Base-by-base conservation (phyloP, 2,113 vertebrate species). In the Cryptomyrus ogoouensis region DNA sequence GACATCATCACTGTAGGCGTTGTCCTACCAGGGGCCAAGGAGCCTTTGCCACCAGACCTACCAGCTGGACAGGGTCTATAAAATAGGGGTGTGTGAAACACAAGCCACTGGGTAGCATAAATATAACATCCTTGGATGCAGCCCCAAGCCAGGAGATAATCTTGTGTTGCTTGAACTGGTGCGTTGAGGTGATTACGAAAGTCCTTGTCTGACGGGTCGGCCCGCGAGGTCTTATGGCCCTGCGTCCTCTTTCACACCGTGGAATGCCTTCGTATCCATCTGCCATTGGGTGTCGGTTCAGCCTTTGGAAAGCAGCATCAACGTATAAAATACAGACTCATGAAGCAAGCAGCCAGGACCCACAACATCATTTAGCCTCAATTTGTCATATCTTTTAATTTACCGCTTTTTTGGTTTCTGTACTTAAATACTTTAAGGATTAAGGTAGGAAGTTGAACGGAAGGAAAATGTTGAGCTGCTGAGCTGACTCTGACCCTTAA, bases 401-500 rank as follows among this genome's bases (percentile, higher is more conserved):
- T 31, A 70, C 10, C 46, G 0, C 39, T 83, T 53, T 50, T 31
- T 89, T 53, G 49, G 46, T 21, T 50, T 74, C 2, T 47, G 21
- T 49, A 24, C 74, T 12, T 39, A 31, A 77, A 77, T 35, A 9
- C n/a, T n/a, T 47, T 77, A 39, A 47, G 66, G n/a, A 35, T 74
- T n/a, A 62, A 49, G 66, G 3, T n/a, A 66, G 62, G 62, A 46
- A 66, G 90, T 89, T 89, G 74, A 5, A 31, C 90, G 91, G 89
- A 47, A 89, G 86, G 90, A 5, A 42, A 89, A 89, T 47, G 66
- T 52, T 50, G 50, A 89, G n/a, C 58, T 31, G 62, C 62, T 31
- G 47, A 2, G 62, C 31, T 9, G 1, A n/a, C 89, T 58, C 31
- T n/a, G 88, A 85, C 77, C 87, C 93, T 93, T 93, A 91, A 93